Evolutionary conservation across 1,140 invertebrate genomes (phyloP).

Genomic region (Drosophila pachea): DNA sequence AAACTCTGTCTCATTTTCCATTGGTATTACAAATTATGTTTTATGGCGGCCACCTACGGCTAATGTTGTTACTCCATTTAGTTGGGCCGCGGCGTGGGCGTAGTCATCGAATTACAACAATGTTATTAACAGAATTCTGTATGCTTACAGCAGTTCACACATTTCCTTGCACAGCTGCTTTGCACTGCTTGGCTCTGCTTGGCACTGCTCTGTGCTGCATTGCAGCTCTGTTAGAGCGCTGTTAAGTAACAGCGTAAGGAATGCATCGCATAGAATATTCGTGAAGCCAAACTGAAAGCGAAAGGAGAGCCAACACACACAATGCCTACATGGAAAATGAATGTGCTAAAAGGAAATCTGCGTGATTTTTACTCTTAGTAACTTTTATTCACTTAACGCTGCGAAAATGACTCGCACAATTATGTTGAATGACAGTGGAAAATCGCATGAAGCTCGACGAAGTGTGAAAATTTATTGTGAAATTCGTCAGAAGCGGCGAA

Average conservation of each 20-base stretch:
- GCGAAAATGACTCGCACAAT: background rate
- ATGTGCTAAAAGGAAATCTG: no score
- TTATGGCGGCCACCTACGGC: slow-evolving; percentile 19
- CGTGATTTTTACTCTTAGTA: background rate
- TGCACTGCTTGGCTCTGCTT: slow-evolving; percentile 8
- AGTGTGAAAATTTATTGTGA: slow-evolving; percentile 1
- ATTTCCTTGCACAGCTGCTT: background rate
- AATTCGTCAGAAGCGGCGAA: background rate
- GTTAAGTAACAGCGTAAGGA: background rate
- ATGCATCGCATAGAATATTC: no score
- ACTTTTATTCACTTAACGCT: no score
- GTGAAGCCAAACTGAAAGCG: no score
- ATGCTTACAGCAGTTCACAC: background rate
- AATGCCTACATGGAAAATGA: no score
- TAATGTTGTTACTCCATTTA: background rate
- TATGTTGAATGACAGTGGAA: slow-evolving; percentile 4
- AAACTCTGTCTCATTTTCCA: slow-evolving; percentile 18
- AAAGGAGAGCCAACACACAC: no score
- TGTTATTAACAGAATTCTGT: background rate
- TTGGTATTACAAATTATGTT: slow-evolving; percentile 14
- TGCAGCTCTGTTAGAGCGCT: background rate
- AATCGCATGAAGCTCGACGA: background rate
- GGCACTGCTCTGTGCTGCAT: slow-evolving; percentile 4
- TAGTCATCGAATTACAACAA: background rate
- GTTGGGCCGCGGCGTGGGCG: slow-evolving; percentile 4